phyloP scores from a whole-genome alignment of 2,797 vertebrate genomes.

The Geotrypetes seraphini region DNA sequence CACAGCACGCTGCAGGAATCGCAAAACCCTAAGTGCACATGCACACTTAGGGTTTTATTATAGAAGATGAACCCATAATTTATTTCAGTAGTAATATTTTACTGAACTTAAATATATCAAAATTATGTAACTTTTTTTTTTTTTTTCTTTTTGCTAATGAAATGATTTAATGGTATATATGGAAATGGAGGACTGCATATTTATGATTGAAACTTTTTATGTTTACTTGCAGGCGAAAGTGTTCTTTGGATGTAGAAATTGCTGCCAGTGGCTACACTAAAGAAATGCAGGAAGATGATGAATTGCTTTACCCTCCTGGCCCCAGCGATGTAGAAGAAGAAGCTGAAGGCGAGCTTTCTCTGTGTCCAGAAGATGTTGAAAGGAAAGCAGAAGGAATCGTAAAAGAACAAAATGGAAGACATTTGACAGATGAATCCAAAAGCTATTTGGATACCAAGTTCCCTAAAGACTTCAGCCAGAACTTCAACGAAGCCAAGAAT shows the following conservation, averaged over 20 bases:
- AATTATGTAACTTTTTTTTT: too few relatives aligned
- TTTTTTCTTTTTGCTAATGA: too few relatives aligned
- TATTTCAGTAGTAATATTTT: not conserved
- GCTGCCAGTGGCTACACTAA: slow-evolving; percentile 87
- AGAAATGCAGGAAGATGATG: slow-evolving; percentile 69
- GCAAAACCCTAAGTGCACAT: too few relatives aligned
- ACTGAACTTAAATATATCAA: not conserved
- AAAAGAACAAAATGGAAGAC: slow-evolving; percentile 4
- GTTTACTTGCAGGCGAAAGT: slow-evolving; percentile 60
- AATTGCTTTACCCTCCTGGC: slow-evolving; percentile 61
- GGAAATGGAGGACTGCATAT: too few relatives aligned
- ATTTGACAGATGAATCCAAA: not conserved
- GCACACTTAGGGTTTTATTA: too few relatives aligned
- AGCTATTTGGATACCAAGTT: not conserved
- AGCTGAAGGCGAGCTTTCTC: slow-evolving; percentile 6
- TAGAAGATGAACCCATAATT: too few relatives aligned
- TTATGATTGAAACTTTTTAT: not conserved
- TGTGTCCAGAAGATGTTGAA: slow-evolving; percentile 21
- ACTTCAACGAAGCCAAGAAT: slow-evolving; percentile 15
- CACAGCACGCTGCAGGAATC: too few relatives aligned
- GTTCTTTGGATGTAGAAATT: slow-evolving; percentile 78
- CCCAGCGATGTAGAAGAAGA: slow-evolving; percentile 43
- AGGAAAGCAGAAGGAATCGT: not conserved
- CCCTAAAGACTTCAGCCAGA: not conserved
- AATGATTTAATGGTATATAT: too few relatives aligned